Evolutionary conservation across 2,888 invertebrate species (phyloP), one percentile per base, ranked within the genome.

Genomic region (Pachycephus smyrnensis): DNA sequence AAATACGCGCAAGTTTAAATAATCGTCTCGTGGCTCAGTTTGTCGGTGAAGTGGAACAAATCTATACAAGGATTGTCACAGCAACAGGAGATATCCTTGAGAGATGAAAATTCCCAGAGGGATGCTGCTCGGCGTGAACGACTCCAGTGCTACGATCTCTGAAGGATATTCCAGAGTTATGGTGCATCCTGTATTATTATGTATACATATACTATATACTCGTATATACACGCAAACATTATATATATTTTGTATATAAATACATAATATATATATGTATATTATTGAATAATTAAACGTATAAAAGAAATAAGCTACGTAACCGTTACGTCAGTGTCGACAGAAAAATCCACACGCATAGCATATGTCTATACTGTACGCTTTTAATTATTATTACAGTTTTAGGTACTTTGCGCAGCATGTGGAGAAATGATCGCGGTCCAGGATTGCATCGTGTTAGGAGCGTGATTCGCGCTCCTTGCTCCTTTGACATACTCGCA

Each of bases 231-330:
- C 75, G 76, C 69, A 69, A 36, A 30, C 15, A 12, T n/a, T 15
- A 37, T 73, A 40, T 77, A 82, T 80, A 68, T 78, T 77, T 79
- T 32, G 76, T 76, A 75, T 81, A 80, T 76, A 83, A 76, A 82
- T 80, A 79, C 76, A n/a, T n/a, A n/a, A 81, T 80, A 69, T 69
- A 82, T 80, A 80, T 79, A 78, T 76, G 79, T 79, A 81, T 78
- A 75, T 79, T 79, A 78, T 83, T 76, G 75, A 80, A 84, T 78
- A 77, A 79, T 81, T 79, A 80, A 82, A 81, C 73, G 77, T 81
- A 80, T 79, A 80, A 84, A 40, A 40, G 40, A 40, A 84, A 80
- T 73, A 84, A 82, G 80, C 76, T 82, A 75, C 73, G 78, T 79
- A 77, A 82, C 73, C 77, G 77, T 75, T 76, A 40, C 15, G 73